phyloP scores from a whole-genome alignment of 1,140 invertebrate species.

The Drosophila eugracilis region DNA sequence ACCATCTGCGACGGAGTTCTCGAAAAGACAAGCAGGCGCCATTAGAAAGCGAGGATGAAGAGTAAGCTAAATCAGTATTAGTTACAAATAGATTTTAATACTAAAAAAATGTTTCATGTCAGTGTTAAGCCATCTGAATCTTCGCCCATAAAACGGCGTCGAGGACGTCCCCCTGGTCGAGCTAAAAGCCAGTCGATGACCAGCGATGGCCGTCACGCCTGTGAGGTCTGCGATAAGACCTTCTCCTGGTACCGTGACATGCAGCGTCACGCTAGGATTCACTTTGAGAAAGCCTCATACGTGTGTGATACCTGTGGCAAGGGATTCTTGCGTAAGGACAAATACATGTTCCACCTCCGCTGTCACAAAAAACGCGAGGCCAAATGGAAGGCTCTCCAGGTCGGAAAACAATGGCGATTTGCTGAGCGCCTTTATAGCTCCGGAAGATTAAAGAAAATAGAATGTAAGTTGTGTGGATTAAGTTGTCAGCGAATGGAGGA shows the following conservation, averaged over 20 bases:
- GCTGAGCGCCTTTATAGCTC: slow-evolving; percentile 67
- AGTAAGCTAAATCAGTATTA: background rate
- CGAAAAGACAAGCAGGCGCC: slow-evolving; percentile 38
- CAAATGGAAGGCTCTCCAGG: slow-evolving; percentile 29
- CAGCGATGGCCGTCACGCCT: slow-evolving; percentile 49
- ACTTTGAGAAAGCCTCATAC: slow-evolving; percentile 47
- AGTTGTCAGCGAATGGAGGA: slow-evolving; percentile 44
- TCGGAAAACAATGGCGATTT: slow-evolving; percentile 52
- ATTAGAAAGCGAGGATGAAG: slow-evolving; percentile 46
- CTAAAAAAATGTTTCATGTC: too few relatives aligned
- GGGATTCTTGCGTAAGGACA: slow-evolving; percentile 69
- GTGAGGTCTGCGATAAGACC: slow-evolving; percentile 59
- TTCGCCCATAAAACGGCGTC: slow-evolving; percentile 43
- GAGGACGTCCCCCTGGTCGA: slow-evolving; percentile 52
- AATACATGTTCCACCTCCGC: slow-evolving; percentile 61
- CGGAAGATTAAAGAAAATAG: slow-evolving; percentile 27
- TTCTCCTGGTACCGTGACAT: slow-evolving; percentile 75
- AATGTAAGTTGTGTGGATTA: slow-evolving; percentile 67
- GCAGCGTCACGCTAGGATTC: slow-evolving; percentile 61
- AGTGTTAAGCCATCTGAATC: background rate
- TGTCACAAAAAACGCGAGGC: slow-evolving; percentile 42
- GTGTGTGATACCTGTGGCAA: slow-evolving; percentile 64
- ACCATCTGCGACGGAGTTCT: slow-evolving; percentile 37
- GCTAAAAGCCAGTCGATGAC: slow-evolving; percentile 23
- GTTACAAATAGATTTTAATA: too few relatives aligned